A percentile compares a stretch with the other conserved stretches of the same genome.
Evolutionary conservation across 2,888 invertebrate species (phyloP).

Genomic region (Ypsolopha sequella): DNA sequence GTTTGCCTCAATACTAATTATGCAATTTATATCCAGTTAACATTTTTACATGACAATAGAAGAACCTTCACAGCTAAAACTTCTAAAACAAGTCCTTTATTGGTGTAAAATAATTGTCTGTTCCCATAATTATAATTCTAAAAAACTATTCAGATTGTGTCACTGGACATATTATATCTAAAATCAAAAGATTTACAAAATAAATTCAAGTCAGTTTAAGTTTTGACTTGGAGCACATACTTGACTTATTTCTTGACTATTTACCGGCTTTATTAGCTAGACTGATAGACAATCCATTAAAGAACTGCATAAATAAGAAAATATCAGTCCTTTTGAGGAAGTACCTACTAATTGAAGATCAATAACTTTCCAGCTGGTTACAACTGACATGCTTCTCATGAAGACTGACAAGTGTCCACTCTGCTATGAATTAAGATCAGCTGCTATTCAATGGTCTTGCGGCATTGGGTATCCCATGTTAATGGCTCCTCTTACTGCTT

Average conservation of each 20-base stretch:
- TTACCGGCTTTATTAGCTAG: too few relatives aligned
- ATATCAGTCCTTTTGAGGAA: background rate
- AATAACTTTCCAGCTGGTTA: conserved; percentile 52
- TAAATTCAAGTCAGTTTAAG: background rate
- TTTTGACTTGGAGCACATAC: too few relatives aligned
- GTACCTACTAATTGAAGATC: background rate
- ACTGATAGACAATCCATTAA: background rate
- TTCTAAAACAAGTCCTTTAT: too few relatives aligned
- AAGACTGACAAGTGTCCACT: conserved; percentile 70
- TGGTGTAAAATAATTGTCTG: too few relatives aligned
- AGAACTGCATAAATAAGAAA: background rate
- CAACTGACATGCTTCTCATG: conserved; percentile 69
- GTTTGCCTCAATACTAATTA: too few relatives aligned
- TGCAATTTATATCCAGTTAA: too few relatives aligned
- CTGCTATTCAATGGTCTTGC: conserved; percentile 59
- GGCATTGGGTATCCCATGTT: conserved; percentile 73
- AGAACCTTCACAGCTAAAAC: too few relatives aligned
- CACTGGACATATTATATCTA: too few relatives aligned
- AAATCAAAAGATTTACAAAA: background rate
- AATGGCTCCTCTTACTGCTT: conserved; percentile 69
- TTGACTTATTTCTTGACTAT: too few relatives aligned
- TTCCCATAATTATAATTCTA: too few relatives aligned
- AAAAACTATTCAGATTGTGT: too few relatives aligned
- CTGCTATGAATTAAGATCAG: conserved; percentile 74
- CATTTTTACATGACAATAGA: too few relatives aligned